Evolutionary conservation across 2,888 invertebrate genomes (phyloP), one percentile per base, ranked within the genome.

Genomic region (Agriotes lineatus): DNA sequence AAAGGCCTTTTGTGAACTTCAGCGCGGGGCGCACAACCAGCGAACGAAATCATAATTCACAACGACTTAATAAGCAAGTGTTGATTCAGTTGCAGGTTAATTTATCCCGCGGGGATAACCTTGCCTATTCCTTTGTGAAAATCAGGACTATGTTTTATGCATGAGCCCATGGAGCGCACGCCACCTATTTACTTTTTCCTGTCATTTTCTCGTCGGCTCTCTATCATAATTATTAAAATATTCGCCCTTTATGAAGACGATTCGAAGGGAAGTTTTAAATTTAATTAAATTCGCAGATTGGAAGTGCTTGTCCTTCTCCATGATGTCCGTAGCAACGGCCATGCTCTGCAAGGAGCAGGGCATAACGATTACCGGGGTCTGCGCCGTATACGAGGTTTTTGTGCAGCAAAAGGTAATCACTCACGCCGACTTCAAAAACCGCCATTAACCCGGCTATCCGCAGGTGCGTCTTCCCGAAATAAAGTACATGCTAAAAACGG

Each of bases 321-420:
- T 94, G 81, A 85, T 90, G 52, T 92, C 94, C 78, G 93, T 96
- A 63, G 90, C 94, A 52, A 89, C 94, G 65, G 97, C 97, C 37
- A 97, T 97, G 95, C 87, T 98, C 76, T 97, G 97, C 86, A 98
- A 98, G 85, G 97, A 98, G 83, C 97, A 97, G 82, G 97, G 97
- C 74, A 96, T 98, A 81, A 98, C 97, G 0, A 93, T 97, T 63
- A 94, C 97, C 10, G 97, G 94, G 18, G 92, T 98, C 56, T 97
- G 97, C 85, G 93, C 93, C 69, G 91, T 96, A n/a, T 97, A 97
- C 84, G 97, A 98, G 85, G 88, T 97, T 71, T 95, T 97, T 84
- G 91, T 97, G 52, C 92, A 94, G 63, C 96, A 97, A 84, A 94
- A 94, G 90, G 95, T 96, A 86, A 84, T 81, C 71, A 44, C 52